Base-by-base conservation (phyloP, 2,888 invertebrate species). In the Drosophila melanosoma region DNA sequence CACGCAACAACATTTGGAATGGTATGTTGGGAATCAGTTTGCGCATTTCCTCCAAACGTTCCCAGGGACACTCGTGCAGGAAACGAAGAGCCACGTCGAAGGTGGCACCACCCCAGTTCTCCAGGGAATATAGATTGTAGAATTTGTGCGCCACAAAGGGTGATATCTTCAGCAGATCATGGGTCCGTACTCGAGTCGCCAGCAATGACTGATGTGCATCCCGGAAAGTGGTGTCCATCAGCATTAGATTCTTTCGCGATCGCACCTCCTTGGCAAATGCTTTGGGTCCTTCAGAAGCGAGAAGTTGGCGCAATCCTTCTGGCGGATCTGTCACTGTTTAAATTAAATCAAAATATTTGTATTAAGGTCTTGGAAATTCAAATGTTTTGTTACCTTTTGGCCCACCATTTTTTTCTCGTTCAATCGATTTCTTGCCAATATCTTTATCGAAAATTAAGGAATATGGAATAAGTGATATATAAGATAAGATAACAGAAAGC, bases 71-170 rank as follows among this genome's bases (percentile, higher is more conserved):
- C 93, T 99, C 99, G 94, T 99, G 99, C 7, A 99, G 94, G 94
- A 99, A 99, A 82, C 96, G 94, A 88, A 99, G 95, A 0, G 99
- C 97, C 0, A 99, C 99, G 93, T 99, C 99, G 92, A 99, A 99
- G 0, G 99, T 99, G 15, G 99, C 99, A 36, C 99, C 99, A 59
- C 99, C 99, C 99, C 99, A 99, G 93, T 99, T 99, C 93, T 99
- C 99, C 91, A 99, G 91, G 3, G 99, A 95, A 93, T 98, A 99
- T 49, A 99, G 94, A 77, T 95, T 95, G 91, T 95, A 96, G 92
- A 99, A 98, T 92, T 97, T 97, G 91, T 99, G 98, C 0, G 99
- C 96, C 33, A 99, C 98, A 93, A 96, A 99, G 0, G 99, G 99
- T 0, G 99, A 97, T 72, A 99, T 98, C 73, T 95, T 95, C 5